These are phyloP conservation scores for Gopherus evgoodei DNA, from an alignment of 2,113 vertebrate species.

Conservation along the genomic window DNA sequence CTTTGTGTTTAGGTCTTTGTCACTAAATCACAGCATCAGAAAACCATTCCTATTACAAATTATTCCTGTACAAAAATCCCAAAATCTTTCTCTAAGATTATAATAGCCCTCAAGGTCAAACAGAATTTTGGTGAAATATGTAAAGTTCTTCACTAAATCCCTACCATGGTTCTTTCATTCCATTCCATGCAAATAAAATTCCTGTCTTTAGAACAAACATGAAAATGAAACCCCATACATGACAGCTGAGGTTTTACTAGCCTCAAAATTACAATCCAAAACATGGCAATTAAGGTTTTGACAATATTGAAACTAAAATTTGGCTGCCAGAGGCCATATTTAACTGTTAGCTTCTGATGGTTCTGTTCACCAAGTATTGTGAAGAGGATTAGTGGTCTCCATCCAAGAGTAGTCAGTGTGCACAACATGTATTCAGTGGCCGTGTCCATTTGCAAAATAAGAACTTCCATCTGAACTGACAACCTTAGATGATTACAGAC, in stretches of 20 bases:
- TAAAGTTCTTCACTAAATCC: conserved; percentile 18
- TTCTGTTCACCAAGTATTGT: not conserved
- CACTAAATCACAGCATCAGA: not conserved
- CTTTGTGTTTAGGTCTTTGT: not conserved
- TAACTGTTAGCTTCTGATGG: not conserved
- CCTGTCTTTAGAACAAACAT: conserved; percentile 36
- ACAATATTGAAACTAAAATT: conserved; percentile 36
- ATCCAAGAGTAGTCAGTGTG: accelerated
- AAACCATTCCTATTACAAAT: conserved; percentile 24
- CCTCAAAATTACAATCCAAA: conserved; percentile 51
- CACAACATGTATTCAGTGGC: not conserved
- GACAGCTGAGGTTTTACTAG: conserved; percentile 59
- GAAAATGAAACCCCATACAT: conserved; percentile 52
- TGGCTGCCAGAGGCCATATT: not conserved
- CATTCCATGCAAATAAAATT: conserved; percentile 61
- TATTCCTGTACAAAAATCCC: conserved; percentile 5
- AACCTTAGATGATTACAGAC: not conserved
- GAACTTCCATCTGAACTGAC: not conserved
- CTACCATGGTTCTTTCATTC: conserved; percentile 44
- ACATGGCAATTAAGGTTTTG: conserved; percentile 11
- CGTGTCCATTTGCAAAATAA: accelerated
- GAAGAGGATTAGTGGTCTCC: accelerated
- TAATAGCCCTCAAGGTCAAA: conserved; percentile 16
- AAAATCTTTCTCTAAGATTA: conserved; percentile 1
- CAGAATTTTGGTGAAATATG: conserved; percentile 22